These are phyloP conservation scores for Microplitis manilae DNA, from an alignment of 2,888 invertebrate genomes.

Conservation along the genomic window DNA sequence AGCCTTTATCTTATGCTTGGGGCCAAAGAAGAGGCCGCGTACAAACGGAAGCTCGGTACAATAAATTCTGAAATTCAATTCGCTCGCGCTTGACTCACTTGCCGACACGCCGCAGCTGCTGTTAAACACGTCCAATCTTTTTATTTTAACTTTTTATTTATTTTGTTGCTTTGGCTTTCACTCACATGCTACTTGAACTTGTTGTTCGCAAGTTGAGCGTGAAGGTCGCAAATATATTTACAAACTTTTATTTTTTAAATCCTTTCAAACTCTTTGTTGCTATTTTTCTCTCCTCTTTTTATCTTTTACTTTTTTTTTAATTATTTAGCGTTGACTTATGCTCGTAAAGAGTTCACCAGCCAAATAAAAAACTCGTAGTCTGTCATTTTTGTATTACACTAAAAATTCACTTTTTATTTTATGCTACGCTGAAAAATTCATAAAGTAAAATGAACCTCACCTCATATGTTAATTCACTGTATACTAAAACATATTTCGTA, in stretches of 20 bases:
- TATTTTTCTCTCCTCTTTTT: conserved; percentile 35
- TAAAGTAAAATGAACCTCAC: conserved; percentile 3
- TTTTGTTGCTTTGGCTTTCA: conserved; percentile 25
- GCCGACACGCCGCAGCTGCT: conserved; percentile 45
- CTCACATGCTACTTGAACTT: conserved; percentile 31
- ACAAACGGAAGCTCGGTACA: conserved; percentile 69
- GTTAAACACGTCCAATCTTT: conserved; percentile 49
- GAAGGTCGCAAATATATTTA: conserved; percentile 32
- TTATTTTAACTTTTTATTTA: conserved; percentile 19
- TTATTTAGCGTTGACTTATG: conserved; percentile 46
- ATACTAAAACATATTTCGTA: background rate
- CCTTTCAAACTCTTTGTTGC: conserved; percentile 12
- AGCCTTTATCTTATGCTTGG: conserved; percentile 64
- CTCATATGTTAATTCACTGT: conserved; percentile 6
- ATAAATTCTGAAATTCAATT: conserved; percentile 71
- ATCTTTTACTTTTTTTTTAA: conserved; percentile 35
- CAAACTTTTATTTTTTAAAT: conserved; percentile 26
- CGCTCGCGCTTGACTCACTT: conserved; percentile 47
- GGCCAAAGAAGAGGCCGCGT: conserved; percentile 49
- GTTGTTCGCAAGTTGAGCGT: conserved; percentile 23
- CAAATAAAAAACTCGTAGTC: background rate
- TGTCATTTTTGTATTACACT: conserved; percentile 5
- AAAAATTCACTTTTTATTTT: conserved; percentile 9
- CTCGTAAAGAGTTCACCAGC: conserved; percentile 46
- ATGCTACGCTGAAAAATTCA: conserved; percentile 23